Conservation (phyloP, 2,888 invertebrate species). For the Blera fallax region DNA sequence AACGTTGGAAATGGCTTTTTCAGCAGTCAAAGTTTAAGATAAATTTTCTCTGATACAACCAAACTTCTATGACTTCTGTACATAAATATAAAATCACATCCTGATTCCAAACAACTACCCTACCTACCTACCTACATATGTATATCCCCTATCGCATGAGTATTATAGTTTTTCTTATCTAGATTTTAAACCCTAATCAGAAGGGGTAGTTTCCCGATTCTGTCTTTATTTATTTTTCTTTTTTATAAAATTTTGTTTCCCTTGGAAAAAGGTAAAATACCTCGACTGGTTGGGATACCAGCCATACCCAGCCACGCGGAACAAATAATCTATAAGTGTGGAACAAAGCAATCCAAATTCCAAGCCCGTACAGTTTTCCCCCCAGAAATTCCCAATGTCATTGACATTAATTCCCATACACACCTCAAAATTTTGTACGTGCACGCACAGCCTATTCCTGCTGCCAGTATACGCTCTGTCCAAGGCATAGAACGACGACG, state of each 20-base stretch:
- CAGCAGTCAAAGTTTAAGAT: too few species aligned
- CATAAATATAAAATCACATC: too few species aligned
- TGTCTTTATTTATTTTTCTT: too few species aligned
- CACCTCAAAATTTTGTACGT: conserved; percentile 67
- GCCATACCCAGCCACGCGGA: neutral
- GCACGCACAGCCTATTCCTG: conserved; percentile 39
- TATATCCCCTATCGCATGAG: neutral
- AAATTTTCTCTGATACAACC: too few species aligned
- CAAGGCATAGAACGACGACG: conserved; percentile 10
- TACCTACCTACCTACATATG: too few species aligned
- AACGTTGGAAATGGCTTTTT: too few species aligned
- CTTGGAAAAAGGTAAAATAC: neutral
- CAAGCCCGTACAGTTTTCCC: conserved; percentile 26
- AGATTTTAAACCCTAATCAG: conserved; percentile 1
- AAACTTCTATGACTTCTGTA: too few species aligned
- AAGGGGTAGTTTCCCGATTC: neutral
- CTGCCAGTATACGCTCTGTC: conserved; percentile 4
- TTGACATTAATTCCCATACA: conserved; percentile 70
- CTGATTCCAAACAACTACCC: too few species aligned
- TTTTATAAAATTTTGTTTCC: neutral
- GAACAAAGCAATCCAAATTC: conserved; percentile 62
- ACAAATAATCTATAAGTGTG: neutral
- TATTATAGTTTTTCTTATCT: neutral
- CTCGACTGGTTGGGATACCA: neutral
- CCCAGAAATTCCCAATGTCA: conserved; percentile 65